These are phyloP conservation scores for Drepana falcataria DNA, from an alignment of 2,888 invertebrate species.

Conservation along the genomic window DNA sequence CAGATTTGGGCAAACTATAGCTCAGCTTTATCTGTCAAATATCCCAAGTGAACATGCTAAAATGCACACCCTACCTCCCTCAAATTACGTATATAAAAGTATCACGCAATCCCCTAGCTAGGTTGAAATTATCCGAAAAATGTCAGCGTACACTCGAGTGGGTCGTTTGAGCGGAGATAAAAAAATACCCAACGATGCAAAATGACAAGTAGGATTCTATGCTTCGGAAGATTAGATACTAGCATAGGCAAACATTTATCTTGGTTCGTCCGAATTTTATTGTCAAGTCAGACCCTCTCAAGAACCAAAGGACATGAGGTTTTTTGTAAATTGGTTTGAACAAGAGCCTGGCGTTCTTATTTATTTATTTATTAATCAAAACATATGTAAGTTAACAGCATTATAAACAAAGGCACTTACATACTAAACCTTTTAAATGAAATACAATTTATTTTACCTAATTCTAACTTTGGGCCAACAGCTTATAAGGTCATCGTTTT, in stretches of 20 bases:
- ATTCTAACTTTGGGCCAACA: no score
- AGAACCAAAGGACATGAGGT: no score
- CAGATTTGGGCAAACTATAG: no score
- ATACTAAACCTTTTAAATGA: no score
- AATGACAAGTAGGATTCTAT: constrained; percentile 34
- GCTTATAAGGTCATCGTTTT: no score
- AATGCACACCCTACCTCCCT: not conserved
- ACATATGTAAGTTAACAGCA: no score
- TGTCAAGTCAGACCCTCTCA: not conserved
- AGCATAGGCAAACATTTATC: not conserved
- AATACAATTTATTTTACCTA: no score
- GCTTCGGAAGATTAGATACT: constrained; percentile 44
- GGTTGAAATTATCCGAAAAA: constrained; percentile 39
- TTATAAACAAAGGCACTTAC: no score
- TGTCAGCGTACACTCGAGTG: constrained; percentile 32
- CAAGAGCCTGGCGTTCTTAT: no score
- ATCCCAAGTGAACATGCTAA: not conserved
- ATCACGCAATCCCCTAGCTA: constrained; percentile 26
- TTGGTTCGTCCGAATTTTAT: not conserved
- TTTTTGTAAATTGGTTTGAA: no score
- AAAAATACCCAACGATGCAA: constrained; percentile 42
- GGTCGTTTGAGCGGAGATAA: constrained; percentile 41
- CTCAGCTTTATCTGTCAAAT: not conserved
- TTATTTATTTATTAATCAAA: no score
- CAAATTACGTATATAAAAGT: constrained; percentile 19